phyloP scores from a whole-genome alignment of 2,113 vertebrate species.

The Poecile atricapillus region DNA sequence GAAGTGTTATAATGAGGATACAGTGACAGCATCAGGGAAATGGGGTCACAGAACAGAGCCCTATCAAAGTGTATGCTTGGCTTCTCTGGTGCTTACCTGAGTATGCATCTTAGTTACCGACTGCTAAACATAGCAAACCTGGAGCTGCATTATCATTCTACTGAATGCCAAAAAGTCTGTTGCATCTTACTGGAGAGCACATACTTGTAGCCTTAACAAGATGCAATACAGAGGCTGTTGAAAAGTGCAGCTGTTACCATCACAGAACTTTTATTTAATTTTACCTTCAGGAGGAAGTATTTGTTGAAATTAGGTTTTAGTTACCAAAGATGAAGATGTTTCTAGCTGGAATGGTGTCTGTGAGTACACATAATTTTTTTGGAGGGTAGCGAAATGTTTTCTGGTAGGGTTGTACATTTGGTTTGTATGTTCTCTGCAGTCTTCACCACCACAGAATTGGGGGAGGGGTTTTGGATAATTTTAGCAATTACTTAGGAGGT shows the following conservation, averaged over 20 bases:
- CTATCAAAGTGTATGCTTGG: neutral
- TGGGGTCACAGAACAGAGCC: neutral
- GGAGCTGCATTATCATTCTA: neutral
- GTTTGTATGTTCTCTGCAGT: neutral
- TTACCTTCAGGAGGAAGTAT: conserved; percentile 23
- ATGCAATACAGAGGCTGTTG: neutral
- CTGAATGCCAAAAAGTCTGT: conserved; percentile 50
- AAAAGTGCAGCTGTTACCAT: neutral
- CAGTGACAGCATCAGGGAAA: neutral
- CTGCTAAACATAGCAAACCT: conserved; percentile 34
- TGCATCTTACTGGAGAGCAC: neutral
- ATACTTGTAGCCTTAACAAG: neutral
- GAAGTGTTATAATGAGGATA: neutral
- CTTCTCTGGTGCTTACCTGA: neutral
- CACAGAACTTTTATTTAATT: neutral
- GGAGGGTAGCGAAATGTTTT: neutral
- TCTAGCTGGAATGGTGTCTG: neutral
- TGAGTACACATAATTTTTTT: neutral
- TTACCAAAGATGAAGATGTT: neutral
- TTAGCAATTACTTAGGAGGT: neutral
- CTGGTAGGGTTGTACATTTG: neutral
- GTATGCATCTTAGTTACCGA: neutral
- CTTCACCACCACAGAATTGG: neutral
- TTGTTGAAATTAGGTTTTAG: neutral
- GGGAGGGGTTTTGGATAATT: neutral